These are phyloP conservation scores for Heliangelus exortis DNA, from an alignment of 2,797 vertebrate species.

Conservation along the genomic window DNA sequence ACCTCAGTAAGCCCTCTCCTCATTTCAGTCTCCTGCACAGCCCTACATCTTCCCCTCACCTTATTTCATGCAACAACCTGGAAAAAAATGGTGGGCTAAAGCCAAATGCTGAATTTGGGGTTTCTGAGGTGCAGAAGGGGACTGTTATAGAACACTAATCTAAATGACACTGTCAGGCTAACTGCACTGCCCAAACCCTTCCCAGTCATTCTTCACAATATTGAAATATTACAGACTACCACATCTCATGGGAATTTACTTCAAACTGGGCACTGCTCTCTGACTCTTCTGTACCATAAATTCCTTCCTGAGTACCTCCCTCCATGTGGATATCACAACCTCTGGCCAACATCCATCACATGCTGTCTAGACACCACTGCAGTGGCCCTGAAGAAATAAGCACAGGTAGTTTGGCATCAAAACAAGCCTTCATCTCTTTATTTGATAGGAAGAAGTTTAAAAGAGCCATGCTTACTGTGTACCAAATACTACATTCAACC, in stretches of 20 bases:
- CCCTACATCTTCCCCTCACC: background rate
- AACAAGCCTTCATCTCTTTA: background rate
- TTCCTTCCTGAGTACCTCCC: background rate
- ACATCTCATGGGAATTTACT: background rate
- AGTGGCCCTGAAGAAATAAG: background rate
- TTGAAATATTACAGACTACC: background rate
- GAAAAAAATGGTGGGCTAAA: background rate
- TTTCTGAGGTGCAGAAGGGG: background rate
- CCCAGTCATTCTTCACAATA: background rate
- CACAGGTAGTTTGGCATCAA: background rate
- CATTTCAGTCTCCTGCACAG: background rate
- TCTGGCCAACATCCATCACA: background rate
- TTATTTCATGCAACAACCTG: background rate
- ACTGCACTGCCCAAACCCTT: background rate
- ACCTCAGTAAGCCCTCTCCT: background rate
- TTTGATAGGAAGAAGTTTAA: background rate
- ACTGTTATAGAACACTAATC: background rate
- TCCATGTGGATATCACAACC: background rate
- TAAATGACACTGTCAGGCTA: background rate
- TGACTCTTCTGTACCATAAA: background rate
- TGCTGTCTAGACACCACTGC: background rate
- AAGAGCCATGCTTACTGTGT: background rate
- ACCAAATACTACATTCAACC: background rate
- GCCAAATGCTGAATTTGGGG: background rate
- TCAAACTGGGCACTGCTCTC: background rate